Base-by-base conservation (phyloP, 92 coral and sea anemone species). In the Porites divaricata region DNA sequence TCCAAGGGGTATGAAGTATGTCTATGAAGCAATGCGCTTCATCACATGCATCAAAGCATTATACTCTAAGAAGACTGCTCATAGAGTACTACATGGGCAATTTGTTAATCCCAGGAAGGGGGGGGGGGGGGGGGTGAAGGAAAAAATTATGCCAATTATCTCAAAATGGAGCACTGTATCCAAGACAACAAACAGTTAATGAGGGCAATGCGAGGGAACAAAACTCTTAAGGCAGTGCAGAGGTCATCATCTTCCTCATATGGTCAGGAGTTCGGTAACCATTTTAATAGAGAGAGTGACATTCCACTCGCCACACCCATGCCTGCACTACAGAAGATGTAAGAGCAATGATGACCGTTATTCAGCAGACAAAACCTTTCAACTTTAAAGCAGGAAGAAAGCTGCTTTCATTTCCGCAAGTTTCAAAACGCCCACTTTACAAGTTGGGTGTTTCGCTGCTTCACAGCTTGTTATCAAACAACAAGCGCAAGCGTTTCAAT, bases 21-120 rank as follows among this genome's bases (percentile, higher is more conserved):
- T 90, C 49, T 86, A 24, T 83, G 93, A 90, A 41, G 93, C 93
- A 6, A 76, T 86, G 87, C 75, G 89, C 2, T 81, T 89, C 51
- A 72, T 89, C 0, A 89, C 89, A 24, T 62, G 76, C 41, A 19
- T 54, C 13, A 77, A 73, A 66, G 92, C 85, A 10, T 73, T 89
- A 26, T 89, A 75, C 24, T 70, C 86, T 24, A 61, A 85, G 41
- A 79, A 85, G 75, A 89, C 81, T 45, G 87, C 86, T 1, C 89
- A 85, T 57, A 14, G 87, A 1, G 56, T 90, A 17, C 17, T 86
- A 6, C 86, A 90, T 72, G 93, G 93, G 13, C 90, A 90, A 35
- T 90, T 90, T 68, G 87, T 87, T 1, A 90, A 86, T 48, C 64
- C 86, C 25, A 86, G 67, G n/a, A n/a, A n/a, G n/a, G n/a, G n/a